Evolutionary conservation across 2,113 vertebrate genomes (phyloP).

Genomic region (Vulpes lagopus): DNA sequence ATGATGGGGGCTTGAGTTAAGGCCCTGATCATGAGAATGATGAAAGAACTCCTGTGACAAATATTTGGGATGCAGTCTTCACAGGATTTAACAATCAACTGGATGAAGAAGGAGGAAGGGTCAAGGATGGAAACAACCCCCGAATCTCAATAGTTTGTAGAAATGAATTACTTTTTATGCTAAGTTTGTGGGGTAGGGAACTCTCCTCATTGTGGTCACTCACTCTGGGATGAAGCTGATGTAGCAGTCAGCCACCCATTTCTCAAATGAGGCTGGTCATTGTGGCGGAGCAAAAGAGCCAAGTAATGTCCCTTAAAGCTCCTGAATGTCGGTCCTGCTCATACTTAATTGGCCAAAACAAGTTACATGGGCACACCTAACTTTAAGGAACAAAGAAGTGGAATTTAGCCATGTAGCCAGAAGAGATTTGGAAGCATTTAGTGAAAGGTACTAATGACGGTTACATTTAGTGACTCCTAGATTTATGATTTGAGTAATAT

Average conservation of each 20-base stretch:
- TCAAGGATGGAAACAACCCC: not conserved
- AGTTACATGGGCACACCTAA: not conserved
- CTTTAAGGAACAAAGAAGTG: conserved; percentile 28
- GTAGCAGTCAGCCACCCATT: not conserved
- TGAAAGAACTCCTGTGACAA: not conserved
- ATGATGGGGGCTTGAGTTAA: conserved; percentile 18
- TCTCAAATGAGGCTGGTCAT: not conserved
- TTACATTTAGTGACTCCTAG: not conserved
- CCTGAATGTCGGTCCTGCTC: not conserved
- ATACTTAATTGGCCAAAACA: conserved; percentile 6
- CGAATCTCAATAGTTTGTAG: not conserved
- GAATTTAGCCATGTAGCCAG: conserved; percentile 32
- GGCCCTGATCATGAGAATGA: not conserved
- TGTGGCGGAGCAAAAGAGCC: not conserved
- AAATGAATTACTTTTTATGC: not conserved
- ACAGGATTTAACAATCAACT: not conserved
- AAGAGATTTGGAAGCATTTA: conserved; percentile 48
- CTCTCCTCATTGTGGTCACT: not conserved
- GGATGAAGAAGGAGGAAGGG: not conserved
- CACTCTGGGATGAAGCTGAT: not conserved
- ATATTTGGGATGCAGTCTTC: conserved; percentile 36
- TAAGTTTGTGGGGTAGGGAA: not conserved
- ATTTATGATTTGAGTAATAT: conserved; percentile 8
- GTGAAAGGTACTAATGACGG: not conserved
- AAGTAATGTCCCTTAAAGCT: not conserved